Evolutionary conservation across 2,888 invertebrate genomes (phyloP).

Genomic region (Caenorhabditis uteleia): DNA sequence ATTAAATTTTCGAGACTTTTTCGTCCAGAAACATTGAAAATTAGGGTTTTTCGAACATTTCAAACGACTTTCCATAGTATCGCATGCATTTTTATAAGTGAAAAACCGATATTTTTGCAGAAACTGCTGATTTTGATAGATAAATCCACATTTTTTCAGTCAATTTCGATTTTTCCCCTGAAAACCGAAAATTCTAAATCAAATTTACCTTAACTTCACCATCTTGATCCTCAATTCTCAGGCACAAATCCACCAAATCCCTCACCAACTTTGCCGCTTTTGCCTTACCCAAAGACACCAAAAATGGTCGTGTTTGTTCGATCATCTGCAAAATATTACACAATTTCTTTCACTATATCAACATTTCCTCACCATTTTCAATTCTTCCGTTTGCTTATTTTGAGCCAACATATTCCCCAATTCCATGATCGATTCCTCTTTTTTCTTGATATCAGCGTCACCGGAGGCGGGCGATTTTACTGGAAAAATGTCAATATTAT

Average conservation of each 20-base stretch:
- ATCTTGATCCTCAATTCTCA: slow-evolving; percentile 93
- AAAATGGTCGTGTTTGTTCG: slow-evolving; percentile 83
- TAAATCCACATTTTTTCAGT: too few species aligned
- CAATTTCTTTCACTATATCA: background rate
- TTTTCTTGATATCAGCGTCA: slow-evolving; percentile 87
- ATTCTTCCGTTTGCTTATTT: slow-evolving; percentile 72
- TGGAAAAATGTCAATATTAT: slow-evolving; percentile 19
- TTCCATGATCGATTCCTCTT: slow-evolving; percentile 91
- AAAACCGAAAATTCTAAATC: too few species aligned
- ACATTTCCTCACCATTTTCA: slow-evolving; percentile 40
- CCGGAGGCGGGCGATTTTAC: slow-evolving; percentile 70
- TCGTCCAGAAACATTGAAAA: too few species aligned
- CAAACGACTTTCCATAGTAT: background rate
- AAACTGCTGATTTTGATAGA: too few species aligned
- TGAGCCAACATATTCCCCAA: slow-evolving; percentile 89
- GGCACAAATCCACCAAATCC: slow-evolving; percentile 92
- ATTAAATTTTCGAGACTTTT: too few species aligned
- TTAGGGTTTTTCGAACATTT: too few species aligned
- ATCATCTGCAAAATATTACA: slow-evolving; percentile 37
- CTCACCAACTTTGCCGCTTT: slow-evolving; percentile 98
- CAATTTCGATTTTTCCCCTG: too few species aligned
- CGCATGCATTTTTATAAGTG: background rate
- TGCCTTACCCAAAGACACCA: slow-evolving; percentile 93
- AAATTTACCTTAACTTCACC: slow-evolving; percentile 75
- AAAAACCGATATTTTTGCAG: too few species aligned